A percentile compares a stretch with the other conserved stretches of the same genome.
phyloP scores from a whole-genome alignment of 23 tunicate genomes.

The Halocynthia roretzi region DNA sequence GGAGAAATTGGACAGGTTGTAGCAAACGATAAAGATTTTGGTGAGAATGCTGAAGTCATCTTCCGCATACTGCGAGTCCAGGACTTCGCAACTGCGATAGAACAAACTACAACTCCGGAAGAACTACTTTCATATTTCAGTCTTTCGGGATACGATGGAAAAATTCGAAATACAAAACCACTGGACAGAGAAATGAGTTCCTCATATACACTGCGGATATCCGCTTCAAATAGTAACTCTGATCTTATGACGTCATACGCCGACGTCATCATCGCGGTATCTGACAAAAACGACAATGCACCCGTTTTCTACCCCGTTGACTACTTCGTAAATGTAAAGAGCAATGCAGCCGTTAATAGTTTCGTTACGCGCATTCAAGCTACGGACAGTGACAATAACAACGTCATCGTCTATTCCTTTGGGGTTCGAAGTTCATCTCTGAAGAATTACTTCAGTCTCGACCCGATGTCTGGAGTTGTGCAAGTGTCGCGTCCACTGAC shows the following conservation, averaged over 20 bases:
- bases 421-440: too few relatives aligned
- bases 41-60: slow-evolving; percentile 48
- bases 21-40: slow-evolving; percentile 60
- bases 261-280: slow-evolving; percentile 29
- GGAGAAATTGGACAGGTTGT: slow-evolving; percentile 16
- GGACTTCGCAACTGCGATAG: slow-evolving; percentile 4
- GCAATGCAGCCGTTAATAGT: neutral
- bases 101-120: neutral
- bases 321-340: slow-evolving; percentile 23
- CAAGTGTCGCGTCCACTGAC: neutral
- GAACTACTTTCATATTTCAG: neutral
- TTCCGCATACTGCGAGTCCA: slow-evolving; percentile 19
- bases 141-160: slow-evolving; percentile 1
- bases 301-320: slow-evolving; percentile 28
- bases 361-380: slow-evolving; percentile 21
- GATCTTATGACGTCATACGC: slow-evolving; percentile 35
- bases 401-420: too few relatives aligned
- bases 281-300: slow-evolving; percentile 65
- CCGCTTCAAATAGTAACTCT: slow-evolving; percentile 52
- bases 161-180: neutral
- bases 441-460: too few relatives aligned
- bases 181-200: slow-evolving; percentile 44
- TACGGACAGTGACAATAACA: slow-evolving; percentile 35
- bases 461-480: too few relatives aligned
- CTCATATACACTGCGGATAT: slow-evolving; percentile 30